Percentiles rank a stretch among this genome's conserved stretches.
phyloP scores from a whole-genome alignment of 2,113 vertebrate species.

The Aphelocoma coerulescens region DNA sequence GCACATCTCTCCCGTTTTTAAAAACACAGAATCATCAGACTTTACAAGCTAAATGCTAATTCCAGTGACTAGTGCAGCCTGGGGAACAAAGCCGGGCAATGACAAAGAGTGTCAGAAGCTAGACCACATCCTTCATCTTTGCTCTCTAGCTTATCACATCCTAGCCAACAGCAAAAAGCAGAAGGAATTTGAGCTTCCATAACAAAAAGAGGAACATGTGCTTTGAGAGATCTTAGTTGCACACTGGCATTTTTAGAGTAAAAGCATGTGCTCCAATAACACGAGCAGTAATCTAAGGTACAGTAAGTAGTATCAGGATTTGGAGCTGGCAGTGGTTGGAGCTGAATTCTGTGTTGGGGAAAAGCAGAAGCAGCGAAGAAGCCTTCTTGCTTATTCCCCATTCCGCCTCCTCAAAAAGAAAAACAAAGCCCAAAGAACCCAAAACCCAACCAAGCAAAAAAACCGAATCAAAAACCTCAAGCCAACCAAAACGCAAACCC shows the following conservation, averaged over 20 bases:
- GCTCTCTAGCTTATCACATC: background rate
- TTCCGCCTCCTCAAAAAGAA: background rate
- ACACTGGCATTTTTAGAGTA: background rate
- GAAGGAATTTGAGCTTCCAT: background rate
- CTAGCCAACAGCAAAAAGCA: background rate
- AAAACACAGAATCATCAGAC: background rate
- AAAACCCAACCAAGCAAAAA: background rate
- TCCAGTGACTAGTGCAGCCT: background rate
- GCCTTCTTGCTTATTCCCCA: background rate
- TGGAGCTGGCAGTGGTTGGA: background rate
- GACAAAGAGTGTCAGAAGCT: background rate
- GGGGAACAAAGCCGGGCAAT: background rate
- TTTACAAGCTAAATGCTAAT: background rate
- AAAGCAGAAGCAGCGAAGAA: background rate
- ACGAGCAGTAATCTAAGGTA: rapidly evolving
- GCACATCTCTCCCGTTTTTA: background rate
- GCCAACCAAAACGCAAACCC: too few relatives aligned
- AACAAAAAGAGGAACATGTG: rapidly evolving
- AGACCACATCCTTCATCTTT: background rate
- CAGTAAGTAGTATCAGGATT: background rate
- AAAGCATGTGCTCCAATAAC: background rate
- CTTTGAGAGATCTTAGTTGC: background rate
- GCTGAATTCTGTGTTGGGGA: background rate
- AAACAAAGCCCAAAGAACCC: background rate
- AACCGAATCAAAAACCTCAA: background rate